These are phyloP conservation scores for Antheraea yamamai DNA, from an alignment of 2,888 invertebrate species.

Conservation along the genomic window DNA sequence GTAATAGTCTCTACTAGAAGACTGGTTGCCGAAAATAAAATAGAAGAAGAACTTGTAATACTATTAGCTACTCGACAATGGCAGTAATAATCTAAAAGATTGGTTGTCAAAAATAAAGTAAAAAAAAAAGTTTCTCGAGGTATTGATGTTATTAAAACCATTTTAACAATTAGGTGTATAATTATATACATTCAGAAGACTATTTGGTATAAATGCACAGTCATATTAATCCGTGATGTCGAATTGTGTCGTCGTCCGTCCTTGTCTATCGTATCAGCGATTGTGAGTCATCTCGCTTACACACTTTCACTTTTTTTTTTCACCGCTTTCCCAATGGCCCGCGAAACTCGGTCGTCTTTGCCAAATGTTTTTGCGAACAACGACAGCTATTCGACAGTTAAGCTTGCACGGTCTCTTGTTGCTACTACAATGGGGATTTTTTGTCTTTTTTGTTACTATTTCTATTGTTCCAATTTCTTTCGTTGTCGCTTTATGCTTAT, in stretches of 20 bases:
- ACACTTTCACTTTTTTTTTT: constrained; percentile 73
- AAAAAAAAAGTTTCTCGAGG: background rate
- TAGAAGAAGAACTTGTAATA: too few relatives aligned
- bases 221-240: constrained; percentile 36
- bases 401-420: constrained; percentile 34
- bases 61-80: too few relatives aligned
- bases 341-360: constrained; percentile 66
- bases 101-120: too few relatives aligned
- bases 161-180: background rate
- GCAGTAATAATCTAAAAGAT: too few relatives aligned
- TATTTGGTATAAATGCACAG: background rate
- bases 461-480: constrained; percentile 7
- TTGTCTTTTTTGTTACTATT: constrained; percentile 8
- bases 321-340: constrained; percentile 71
- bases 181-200: background rate
- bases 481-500: constrained; percentile 6
- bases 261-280: constrained; percentile 40
- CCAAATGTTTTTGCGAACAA: constrained; percentile 67
- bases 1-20: too few relatives aligned
- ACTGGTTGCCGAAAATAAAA: too few relatives aligned
- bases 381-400: constrained; percentile 37
- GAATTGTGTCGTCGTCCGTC: constrained; percentile 48
- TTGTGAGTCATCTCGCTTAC: constrained; percentile 48
- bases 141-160: background rate
- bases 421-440: constrained; percentile 6